Evolutionary conservation across 1,140 invertebrate species (phyloP).

Genomic region (Brachionus koreanus): DNA sequence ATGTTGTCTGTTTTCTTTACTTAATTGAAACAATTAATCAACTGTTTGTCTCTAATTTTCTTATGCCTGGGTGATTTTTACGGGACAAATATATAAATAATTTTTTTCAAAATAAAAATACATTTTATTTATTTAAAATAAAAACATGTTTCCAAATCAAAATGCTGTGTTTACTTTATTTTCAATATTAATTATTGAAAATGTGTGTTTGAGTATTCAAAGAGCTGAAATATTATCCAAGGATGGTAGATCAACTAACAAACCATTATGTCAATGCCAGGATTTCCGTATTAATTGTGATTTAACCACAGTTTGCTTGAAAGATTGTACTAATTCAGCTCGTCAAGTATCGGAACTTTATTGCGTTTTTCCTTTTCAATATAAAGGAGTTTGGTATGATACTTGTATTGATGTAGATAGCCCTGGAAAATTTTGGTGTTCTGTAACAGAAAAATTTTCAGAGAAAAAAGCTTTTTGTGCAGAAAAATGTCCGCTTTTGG

Average conservation of each 20-base stretch:
- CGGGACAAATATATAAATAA: not conserved
- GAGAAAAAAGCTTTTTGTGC: not conserved
- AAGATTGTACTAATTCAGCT: not conserved
- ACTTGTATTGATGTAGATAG: slow-evolving; percentile 27
- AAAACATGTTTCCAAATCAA: not conserved
- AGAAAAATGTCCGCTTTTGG: slow-evolving; percentile 25
- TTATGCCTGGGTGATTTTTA: not conserved
- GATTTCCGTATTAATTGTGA: slow-evolving; percentile 19
- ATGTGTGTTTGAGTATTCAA: not conserved
- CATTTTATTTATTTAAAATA: not conserved
- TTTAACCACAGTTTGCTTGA: not conserved
- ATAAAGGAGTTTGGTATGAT: slow-evolving; percentile 40
- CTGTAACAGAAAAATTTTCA: not conserved
- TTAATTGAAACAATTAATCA: not conserved
- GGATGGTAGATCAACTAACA: not conserved
- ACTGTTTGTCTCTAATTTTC: not conserved
- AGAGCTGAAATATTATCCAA: not conserved
- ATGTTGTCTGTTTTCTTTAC: not conserved
- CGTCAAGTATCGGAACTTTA: not conserved
- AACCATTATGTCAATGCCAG: not conserved
- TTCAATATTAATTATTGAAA: not conserved
- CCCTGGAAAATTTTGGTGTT: slow-evolving; percentile 7
- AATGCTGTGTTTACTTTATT: not conserved
- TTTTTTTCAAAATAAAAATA: not conserved
- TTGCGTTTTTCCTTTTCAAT: slow-evolving; percentile 38